Base-by-base conservation (phyloP, 2,113 vertebrate species). In the Lycaon pictus region DNA sequence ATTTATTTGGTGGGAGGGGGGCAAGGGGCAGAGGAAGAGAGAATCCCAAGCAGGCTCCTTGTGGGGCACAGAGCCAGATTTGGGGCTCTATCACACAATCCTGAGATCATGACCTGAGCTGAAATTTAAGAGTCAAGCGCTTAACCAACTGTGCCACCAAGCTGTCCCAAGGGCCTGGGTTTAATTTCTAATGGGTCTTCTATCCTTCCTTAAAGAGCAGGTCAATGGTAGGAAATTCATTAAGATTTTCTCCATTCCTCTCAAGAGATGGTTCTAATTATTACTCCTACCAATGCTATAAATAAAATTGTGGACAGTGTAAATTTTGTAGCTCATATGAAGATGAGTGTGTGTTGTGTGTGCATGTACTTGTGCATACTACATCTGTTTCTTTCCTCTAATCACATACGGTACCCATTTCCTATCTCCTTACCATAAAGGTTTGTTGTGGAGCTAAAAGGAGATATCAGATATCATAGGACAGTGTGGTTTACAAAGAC, bases 151-250 rank as follows among this genome's bases (percentile, higher is more conserved):
- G 67, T 19, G 7, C 67, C 32, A 69, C 67, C 67, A 16, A 69
- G 32, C 16, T 4, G 3, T n/a, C 16, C 67, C 16, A 71, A 11
- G 29, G 3, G 32, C 11, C 65, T 51, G 22, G 2, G 35, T 81
- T 67, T 92, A 22, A 86, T 81, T 55, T 88, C 85, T 93, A 51
- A 43, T 84, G 29, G 27, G 8, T 71, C 56, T 89, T 96, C 53
- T 71, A 0, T 51, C 15, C 15, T 92, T 72, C 72, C 89, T 97
- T 90, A 27, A 97, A 71, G 48, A 56, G 72, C 12, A 22, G 17
- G 23, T 29, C 25, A 29, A 29, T 74, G n/a, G 25, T 88, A 65
- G 77, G 53, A 92, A 19, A 60, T 3, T 94, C 19, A 11, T 48
- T 13, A 69, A 12, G 16, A 76, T 67, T 88, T 65, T 15, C 16